Base-by-base conservation (phyloP, 1,140 invertebrate species). In the Heliconius congener region DNA sequence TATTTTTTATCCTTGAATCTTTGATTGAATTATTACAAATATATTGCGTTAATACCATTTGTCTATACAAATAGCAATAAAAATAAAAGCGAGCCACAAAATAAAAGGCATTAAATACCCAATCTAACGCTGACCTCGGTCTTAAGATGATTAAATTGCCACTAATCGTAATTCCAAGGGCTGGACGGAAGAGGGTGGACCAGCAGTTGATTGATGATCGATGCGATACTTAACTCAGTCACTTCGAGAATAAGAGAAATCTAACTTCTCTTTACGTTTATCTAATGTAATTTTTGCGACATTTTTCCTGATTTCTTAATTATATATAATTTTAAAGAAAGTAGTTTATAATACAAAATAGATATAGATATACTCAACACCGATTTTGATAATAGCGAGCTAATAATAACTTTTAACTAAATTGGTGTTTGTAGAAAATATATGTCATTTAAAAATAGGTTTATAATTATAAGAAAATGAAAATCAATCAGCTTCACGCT, bases 131-230 rank as follows among this genome's bases (percentile, higher is more conserved):
- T 81, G 79, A 77, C 79, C 79, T 77, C 79, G 71, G 73, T 81
- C 76, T 81, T 81, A 81, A 81, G 80, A 71, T 72, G 80, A 81
- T 81, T 81, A 81, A 78, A 81, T 81, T 81, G 80, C 66, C 76
- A 75, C 76, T 81, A 81, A 81, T 78, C 75, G 80, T 73, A 76
- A 81, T 78, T 75, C 74, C 79, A 70, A 80, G 74, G 79, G 71
- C 60, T 80, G 79, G 75, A 71, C 75, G 76, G 76, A 76, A 71
- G 75, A 71, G 76, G 74, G 72, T 71, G 76, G 80, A 75, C 76
- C 76, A 72, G 18, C 66, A 74, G 73, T 81, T 81, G 80, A 81
- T 81, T 81, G 73, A 81, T 81, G 80, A 66, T 81, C 66, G 66
- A 72, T 75, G 37, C 37, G 76, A 72, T 77, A 77, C 74, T 78